Base-by-base conservation (phyloP, 2,888 invertebrate species). In the Trichacis sp. region DNA sequence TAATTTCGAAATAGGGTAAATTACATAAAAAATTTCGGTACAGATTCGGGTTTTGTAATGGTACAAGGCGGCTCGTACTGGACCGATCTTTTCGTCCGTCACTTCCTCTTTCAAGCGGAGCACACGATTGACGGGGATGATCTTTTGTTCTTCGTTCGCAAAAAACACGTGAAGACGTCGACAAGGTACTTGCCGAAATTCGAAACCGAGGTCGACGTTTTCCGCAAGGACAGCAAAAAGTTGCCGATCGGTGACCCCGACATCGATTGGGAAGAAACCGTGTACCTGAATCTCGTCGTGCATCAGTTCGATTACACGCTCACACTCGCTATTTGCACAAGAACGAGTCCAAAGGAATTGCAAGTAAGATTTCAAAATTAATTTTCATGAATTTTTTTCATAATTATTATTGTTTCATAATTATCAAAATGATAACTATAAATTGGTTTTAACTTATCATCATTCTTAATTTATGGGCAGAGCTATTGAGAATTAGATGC, bases 231-330 rank as follows among this genome's bases (percentile, higher is more conserved):
- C 86, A 97, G 97, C 79, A 93, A 96, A 82, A 97, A 97, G 85
- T 88, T 98, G 79, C 98, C 98, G 51, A 94, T 97, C 78, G 96
- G 96, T 64, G 97, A 98, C 87, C 93, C 94, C 42, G 95, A 95
- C 81, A 93, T 98, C 77, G 97, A 98, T 86, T 99, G 98, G 98
- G 98, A 98, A 86, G 98, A 99, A 88, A 98, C 98, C 59, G 97
- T 98, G 70, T 98, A 98, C 87, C 89, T 98, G 73, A 98, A 98
- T 87, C 89, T 98, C 85, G 92, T 98, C 77, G 93, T 99, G 83
- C 98, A 99, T 86, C 98, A 98, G 88, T 95, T 99, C 86, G 97
- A 98, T 85, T 99, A 98, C 86, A 97, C 95, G 64, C 89, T 99
- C 64, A 98, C 98, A 43, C 89, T 98, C 85, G 98, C 98, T 71